Percentiles rank a stretch among this genome's conserved stretches.
Evolutionary conservation across 1,140 invertebrate species (phyloP).

Genomic region (Drosophila teissieri): DNA sequence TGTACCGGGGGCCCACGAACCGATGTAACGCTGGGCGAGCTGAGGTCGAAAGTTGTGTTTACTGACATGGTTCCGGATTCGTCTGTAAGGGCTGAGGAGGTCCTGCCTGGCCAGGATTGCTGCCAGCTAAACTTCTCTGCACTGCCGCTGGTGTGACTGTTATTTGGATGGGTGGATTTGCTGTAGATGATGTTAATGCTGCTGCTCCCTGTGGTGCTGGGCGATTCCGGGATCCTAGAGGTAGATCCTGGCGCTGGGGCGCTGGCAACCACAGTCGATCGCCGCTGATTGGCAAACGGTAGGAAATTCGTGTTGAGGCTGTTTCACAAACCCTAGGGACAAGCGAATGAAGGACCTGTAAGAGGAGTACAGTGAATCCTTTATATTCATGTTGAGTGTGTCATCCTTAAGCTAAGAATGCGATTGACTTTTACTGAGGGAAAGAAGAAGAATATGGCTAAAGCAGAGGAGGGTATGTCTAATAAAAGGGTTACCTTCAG

Average conservation of each 20-base stretch:
- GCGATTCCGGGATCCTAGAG: constrained; percentile 34
- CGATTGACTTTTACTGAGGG: too few species aligned
- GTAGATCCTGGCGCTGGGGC: constrained; percentile 58
- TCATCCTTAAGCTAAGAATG: too few species aligned
- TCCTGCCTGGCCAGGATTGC: constrained; percentile 35
- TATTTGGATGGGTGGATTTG: constrained; percentile 22
- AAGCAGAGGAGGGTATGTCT: too few species aligned
- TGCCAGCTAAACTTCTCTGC: constrained; percentile 17
- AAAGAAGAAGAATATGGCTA: too few species aligned
- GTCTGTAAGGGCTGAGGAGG: neutral
- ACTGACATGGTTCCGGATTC: constrained; percentile 33
- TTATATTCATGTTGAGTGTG: too few species aligned
- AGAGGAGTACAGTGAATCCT: neutral
- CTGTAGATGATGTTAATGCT: constrained; percentile 24
- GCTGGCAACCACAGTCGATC: constrained; percentile 76
- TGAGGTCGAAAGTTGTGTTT: constrained; percentile 29
- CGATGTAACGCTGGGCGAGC: constrained; percentile 20
- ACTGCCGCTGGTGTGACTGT: constrained; percentile 14
- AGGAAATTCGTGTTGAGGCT: constrained; percentile 83
- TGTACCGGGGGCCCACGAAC: constrained; percentile 17
- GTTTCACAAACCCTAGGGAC: constrained; percentile 49
- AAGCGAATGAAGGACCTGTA: constrained; percentile 27
- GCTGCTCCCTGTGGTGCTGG: constrained; percentile 34
- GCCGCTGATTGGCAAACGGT: constrained; percentile 71
- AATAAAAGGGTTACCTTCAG: too few species aligned